Percentiles rank a stretch among this genome's conserved stretches.
These are phyloP conservation scores for Orthonychiurus folsomi DNA, from an alignment of 2,888 invertebrate species.

Conservation along the genomic window DNA sequence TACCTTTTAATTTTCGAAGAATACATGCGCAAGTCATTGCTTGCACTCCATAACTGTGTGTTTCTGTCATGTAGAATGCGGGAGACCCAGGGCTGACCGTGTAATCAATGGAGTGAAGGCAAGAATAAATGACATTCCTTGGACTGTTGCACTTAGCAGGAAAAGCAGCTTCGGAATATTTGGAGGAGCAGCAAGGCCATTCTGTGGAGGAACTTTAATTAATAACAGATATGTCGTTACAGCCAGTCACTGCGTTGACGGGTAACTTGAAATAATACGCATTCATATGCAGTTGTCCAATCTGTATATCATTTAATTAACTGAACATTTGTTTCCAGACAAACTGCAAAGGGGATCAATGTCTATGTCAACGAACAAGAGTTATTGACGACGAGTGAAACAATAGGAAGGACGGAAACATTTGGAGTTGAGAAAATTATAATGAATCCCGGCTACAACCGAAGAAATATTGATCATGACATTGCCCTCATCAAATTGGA, in stretches of 20 bases:
- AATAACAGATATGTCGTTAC: constrained; percentile 23
- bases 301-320: not conserved
- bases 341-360: constrained; percentile 27
- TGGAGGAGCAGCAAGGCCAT: not conserved
- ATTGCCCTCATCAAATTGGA: constrained; percentile 34
- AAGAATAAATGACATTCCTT: constrained; percentile 2
- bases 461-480: constrained; percentile 30
- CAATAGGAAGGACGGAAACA: constrained; percentile 12
- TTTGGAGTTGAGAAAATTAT: constrained; percentile 21
- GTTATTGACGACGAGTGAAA: constrained; percentile 17
- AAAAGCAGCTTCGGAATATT: constrained; percentile 7
- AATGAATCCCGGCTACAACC: constrained; percentile 30
- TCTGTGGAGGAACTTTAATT: constrained; percentile 19
- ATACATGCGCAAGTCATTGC: not conserved
- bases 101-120: constrained; percentile 9
- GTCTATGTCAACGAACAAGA: constrained; percentile 36
- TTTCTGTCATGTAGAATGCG: constrained; percentile 12
- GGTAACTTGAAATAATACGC: constrained; percentile 18
- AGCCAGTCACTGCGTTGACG: constrained; percentile 37
- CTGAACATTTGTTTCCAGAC: no score
- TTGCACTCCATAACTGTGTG: no score
- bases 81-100: not conserved
- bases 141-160: constrained; percentile 10
- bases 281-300: not conserved
- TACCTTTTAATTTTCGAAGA: no score